These are phyloP conservation scores for Apotomis capreana DNA, from an alignment of 2,888 invertebrate genomes.

Conservation along the genomic window DNA sequence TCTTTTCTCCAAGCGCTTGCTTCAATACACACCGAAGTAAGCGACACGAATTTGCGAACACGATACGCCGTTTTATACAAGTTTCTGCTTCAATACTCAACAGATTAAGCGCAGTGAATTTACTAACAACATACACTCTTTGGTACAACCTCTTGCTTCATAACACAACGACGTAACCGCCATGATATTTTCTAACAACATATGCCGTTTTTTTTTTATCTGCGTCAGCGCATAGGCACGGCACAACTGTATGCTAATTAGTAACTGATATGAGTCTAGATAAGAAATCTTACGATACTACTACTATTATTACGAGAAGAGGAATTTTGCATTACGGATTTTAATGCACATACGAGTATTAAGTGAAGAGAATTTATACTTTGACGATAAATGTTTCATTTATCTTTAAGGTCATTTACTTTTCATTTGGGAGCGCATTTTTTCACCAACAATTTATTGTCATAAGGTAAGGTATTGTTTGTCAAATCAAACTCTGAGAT, in stretches of 20 bases:
- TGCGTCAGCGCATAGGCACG: slow-evolving; percentile 4
- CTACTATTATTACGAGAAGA: not conserved
- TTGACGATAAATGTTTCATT: too few relatives aligned
- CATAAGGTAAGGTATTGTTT: too few relatives aligned
- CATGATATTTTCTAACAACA: not conserved
- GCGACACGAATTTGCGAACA: not conserved
- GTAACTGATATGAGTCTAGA: slow-evolving; percentile 31
- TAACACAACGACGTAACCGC: not conserved
- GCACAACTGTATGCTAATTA: slow-evolving; percentile 26
- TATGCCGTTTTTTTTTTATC: not conserved
- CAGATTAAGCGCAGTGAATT: not conserved
- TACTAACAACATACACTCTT: not conserved
- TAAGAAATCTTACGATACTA: slow-evolving; percentile 16
- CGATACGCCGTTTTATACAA: not conserved
- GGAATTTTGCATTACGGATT: too few relatives aligned
- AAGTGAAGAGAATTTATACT: too few relatives aligned
- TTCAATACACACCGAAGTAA: not conserved
- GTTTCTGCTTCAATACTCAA: not conserved
- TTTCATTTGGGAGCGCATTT: too few relatives aligned
- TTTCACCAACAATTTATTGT: too few relatives aligned
- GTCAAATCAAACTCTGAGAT: too few relatives aligned
- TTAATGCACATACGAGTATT: too few relatives aligned
- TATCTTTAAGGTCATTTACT: too few relatives aligned
- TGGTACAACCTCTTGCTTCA: not conserved
- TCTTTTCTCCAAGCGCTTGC: not conserved